These are phyloP conservation scores for Malurus splendens DNA, from an alignment of 2,797 vertebrate species.

Conservation along the genomic window DNA sequence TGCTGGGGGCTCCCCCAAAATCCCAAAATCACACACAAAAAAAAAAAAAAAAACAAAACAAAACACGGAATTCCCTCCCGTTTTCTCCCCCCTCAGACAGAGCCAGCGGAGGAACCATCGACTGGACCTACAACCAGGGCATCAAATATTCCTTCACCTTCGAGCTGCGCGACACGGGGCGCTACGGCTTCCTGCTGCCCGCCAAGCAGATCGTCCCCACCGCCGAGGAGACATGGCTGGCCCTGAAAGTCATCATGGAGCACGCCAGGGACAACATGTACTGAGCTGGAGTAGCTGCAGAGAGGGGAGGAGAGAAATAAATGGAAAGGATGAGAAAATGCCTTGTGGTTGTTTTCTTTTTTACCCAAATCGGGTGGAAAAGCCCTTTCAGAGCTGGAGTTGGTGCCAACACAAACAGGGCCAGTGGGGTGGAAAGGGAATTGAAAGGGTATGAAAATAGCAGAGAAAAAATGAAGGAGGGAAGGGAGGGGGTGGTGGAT, in stretches of 20 bases:
- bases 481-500: background rate
- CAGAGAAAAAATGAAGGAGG: background rate
- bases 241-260: constrained; percentile 81
- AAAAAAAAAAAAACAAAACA: background rate
- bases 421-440: background rate
- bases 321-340: background rate
- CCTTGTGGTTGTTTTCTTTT: fast-evolving
- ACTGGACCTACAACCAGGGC: constrained; percentile 91
- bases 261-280: constrained; percentile 74
- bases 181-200: constrained; percentile 87
- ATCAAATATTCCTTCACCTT: constrained; percentile 94
- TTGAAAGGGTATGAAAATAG: background rate
- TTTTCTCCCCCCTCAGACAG: constrained; percentile 70
- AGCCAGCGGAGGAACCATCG: constrained; percentile 83
- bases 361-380: fast-evolving
- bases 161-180: constrained; percentile 88
- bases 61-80: fast-evolving
- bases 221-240: constrained; percentile 89
- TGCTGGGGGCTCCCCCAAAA: background rate
- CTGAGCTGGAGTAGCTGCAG: constrained; percentile 27
- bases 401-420: background rate
- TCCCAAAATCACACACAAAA: background rate
- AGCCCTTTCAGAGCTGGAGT: fast-evolving
- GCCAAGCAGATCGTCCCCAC: constrained; percentile 88
- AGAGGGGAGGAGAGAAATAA: background rate